phyloP scores from a whole-genome alignment of 2,113 vertebrate genomes.

The Myxocyprinus asiaticus region DNA sequence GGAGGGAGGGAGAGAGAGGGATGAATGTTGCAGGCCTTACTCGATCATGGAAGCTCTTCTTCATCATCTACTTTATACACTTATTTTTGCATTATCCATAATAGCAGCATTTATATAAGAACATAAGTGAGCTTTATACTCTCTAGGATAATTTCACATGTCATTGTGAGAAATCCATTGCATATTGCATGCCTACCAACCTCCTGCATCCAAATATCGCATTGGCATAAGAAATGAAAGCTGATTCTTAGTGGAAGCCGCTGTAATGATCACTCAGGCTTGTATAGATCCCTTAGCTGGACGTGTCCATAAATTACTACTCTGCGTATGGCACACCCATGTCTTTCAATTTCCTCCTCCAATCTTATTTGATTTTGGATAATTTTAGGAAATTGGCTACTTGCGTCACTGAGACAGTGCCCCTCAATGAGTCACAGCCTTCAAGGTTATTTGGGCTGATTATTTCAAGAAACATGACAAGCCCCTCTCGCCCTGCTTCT shows the following conservation, averaged over 20 bases:
- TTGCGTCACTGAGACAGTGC: slow-evolving; percentile 50
- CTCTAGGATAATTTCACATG: neutral
- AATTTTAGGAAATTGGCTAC: slow-evolving; percentile 49
- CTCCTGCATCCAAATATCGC: slow-evolving; percentile 6
- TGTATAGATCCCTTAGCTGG: neutral
- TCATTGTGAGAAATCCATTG: neutral
- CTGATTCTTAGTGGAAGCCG: neutral
- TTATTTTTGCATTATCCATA: too few species aligned
- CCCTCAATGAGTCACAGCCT: slow-evolving; percentile 50
- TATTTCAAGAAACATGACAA: slow-evolving; percentile 26
- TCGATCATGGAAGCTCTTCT: too few species aligned
- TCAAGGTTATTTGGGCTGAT: slow-evolving; percentile 53
- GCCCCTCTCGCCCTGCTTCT: neutral
- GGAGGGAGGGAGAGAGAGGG: too few species aligned
- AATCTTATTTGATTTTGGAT: slow-evolving; percentile 47
- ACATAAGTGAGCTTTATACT: neutral
- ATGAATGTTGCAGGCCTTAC: too few species aligned
- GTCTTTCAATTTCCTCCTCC: slow-evolving; percentile 3
- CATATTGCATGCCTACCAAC: slow-evolving; percentile 3
- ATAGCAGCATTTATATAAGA: too few species aligned
- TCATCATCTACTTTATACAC: too few species aligned
- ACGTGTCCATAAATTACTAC: slow-evolving; percentile 21
- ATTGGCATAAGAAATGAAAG: neutral
- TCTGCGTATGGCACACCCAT: neutral
- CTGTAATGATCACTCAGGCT: neutral